Percentiles rank a stretch among this genome's conserved stretches.
Evolutionary conservation across 2,113 vertebrate genomes (phyloP).

Genomic region (Pachycephala philippinensis): DNA sequence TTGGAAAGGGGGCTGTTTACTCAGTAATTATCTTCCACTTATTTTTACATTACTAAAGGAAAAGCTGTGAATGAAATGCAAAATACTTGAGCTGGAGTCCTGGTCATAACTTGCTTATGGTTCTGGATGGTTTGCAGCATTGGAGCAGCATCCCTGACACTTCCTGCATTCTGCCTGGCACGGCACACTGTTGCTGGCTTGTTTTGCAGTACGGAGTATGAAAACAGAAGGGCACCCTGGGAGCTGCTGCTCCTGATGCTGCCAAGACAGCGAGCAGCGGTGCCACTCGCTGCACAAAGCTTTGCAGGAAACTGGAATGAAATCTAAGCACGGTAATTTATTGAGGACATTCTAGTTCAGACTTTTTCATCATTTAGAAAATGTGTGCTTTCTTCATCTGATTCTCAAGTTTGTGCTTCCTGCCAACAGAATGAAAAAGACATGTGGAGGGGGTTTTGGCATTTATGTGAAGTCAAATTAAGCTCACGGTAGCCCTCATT

Average conservation of each 20-base stretch:
- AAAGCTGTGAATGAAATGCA: not conserved
- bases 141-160: not conserved
- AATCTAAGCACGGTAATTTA: not conserved
- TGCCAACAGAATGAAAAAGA: not conserved
- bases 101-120: not conserved
- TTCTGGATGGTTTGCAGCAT: not conserved
- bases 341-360: not conserved
- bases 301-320: not conserved
- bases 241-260: not conserved
- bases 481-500: not conserved
- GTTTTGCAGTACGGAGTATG: not conserved
- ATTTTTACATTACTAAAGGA: not conserved
- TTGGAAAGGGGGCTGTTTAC: not conserved
- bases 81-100: not conserved
- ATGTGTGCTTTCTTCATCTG: not conserved
- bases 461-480: not conserved
- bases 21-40: not conserved
- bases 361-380: not conserved
- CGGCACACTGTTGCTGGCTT: not conserved
- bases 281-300: not conserved
- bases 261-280: not conserved
- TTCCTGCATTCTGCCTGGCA: not conserved
- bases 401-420: not conserved
- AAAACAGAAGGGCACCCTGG: slow-evolving; percentile 8
- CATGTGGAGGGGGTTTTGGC: not conserved